Percentiles rank a stretch among this genome's conserved stretches.
Conservation (phyloP, 2,797 vertebrate species). For the Microcaecilia unicolor region DNA sequence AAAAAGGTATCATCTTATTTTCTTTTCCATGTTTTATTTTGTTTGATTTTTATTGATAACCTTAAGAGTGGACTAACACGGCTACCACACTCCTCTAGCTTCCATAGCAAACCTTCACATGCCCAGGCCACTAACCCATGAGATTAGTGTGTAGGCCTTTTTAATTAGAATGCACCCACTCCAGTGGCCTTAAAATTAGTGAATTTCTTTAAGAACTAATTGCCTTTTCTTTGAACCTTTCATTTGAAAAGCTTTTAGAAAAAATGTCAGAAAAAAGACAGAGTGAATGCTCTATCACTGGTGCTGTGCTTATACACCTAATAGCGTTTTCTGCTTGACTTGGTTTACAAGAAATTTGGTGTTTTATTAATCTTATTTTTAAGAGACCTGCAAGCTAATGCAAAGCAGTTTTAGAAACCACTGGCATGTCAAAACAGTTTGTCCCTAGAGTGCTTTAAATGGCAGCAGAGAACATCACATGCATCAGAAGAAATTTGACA, state of each 20-base stretch:
- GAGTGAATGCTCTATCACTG: slow-evolving; percentile 13
- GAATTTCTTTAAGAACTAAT: too few relatives aligned
- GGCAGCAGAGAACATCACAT: slow-evolving; percentile 22
- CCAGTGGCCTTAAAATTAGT: too few relatives aligned
- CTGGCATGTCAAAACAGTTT: slow-evolving; percentile 25
- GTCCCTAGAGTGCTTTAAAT: slow-evolving; percentile 38
- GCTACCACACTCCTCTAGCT: too few relatives aligned
- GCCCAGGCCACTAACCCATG: too few relatives aligned
- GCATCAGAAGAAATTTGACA: slow-evolving; percentile 30
- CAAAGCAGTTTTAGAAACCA: slow-evolving; percentile 38
- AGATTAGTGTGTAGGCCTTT: too few relatives aligned
- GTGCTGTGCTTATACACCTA: slow-evolving; percentile 26
- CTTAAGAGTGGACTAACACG: too few relatives aligned
- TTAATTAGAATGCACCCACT: too few relatives aligned
- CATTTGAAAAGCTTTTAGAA: slow-evolving; percentile 5
- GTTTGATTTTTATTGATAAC: too few relatives aligned
- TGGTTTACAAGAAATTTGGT: slow-evolving; percentile 33
- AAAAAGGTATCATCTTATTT: too few relatives aligned
- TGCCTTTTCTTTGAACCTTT: background rate
- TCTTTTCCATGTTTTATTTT: too few relatives aligned
- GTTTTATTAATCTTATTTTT: slow-evolving; percentile 41
- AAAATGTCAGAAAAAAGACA: slow-evolving; percentile 7
- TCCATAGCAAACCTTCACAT: too few relatives aligned
- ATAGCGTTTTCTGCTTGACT: slow-evolving; percentile 21
- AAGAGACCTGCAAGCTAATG: slow-evolving; percentile 36